phyloP scores from a whole-genome alignment of 2,888 invertebrate genomes.

The Cerceris ruficornis region DNA sequence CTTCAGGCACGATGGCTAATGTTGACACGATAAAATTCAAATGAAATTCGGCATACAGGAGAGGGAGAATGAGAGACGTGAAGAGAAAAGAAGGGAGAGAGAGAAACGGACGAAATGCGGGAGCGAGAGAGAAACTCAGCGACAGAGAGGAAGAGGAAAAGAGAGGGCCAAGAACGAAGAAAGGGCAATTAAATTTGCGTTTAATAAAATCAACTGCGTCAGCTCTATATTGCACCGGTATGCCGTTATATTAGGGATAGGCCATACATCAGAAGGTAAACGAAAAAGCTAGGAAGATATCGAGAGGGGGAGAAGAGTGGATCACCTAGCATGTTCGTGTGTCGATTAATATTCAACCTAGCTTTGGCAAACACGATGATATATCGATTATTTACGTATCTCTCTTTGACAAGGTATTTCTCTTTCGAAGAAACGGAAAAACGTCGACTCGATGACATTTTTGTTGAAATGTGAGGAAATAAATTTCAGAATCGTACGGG shows the following conservation, averaged over 20 bases:
- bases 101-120: too few relatives aligned
- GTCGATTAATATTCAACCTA: slow-evolving; percentile 47
- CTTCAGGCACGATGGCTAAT: slow-evolving; percentile 8
- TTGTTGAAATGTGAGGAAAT: neutral
- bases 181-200: neutral
- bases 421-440: neutral
- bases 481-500: neutral
- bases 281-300: neutral
- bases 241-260: slow-evolving; percentile 13
- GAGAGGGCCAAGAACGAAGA: neutral
- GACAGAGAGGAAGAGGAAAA: neutral
- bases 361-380: slow-evolving; percentile 36
- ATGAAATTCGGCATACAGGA: neutral
- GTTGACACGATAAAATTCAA: slow-evolving; percentile 30
- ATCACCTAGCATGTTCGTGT: slow-evolving; percentile 20
- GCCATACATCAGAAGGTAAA: slow-evolving; percentile 7
- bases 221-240: neutral
- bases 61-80: neutral
- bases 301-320: neutral
- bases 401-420: slow-evolving; percentile 2
- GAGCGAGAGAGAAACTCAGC: too few relatives aligned
- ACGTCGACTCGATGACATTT: neutral
- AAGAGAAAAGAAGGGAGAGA: neutral
- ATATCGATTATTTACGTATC: slow-evolving; percentile 28
- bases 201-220: neutral